These are phyloP conservation scores for Heliconius hortense DNA, from an alignment of 2,888 invertebrate genomes.

Conservation along the genomic window DNA sequence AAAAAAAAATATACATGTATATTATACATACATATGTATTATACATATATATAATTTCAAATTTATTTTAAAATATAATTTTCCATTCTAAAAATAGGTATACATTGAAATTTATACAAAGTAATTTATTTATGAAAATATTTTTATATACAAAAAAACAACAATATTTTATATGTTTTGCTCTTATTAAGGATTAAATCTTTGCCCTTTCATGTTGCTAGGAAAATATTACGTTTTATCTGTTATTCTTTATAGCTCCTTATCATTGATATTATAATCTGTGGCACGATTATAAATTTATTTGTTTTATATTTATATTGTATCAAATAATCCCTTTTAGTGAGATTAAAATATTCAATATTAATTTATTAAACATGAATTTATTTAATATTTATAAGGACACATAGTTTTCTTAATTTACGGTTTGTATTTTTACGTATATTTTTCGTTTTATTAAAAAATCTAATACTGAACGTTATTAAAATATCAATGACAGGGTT, in stretches of 20 bases:
- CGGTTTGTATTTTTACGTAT: neutral
- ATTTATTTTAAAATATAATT: constrained; percentile 9
- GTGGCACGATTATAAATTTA: neutral
- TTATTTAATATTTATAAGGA: constrained; percentile 21
- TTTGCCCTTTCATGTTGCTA: constrained; percentile 8
- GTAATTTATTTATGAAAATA: constrained; percentile 13
- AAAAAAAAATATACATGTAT: too few relatives aligned
- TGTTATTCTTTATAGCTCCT: neutral
- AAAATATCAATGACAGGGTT: constrained; percentile 25
- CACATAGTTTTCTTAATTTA: constrained; percentile 24
- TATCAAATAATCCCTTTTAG: neutral
- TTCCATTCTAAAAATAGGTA: constrained; percentile 2
- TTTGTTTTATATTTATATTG: neutral
- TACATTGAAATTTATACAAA: neutral
- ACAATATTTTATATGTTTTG: neutral
- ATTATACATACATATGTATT: too few relatives aligned
- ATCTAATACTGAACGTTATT: constrained; percentile 5
- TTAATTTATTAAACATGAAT: neutral
- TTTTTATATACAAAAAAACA: constrained; percentile 5
- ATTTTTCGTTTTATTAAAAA: constrained; percentile 15
- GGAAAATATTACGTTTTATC: constrained; percentile 5
- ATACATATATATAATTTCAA: neutral
- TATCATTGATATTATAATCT: constrained; percentile 24
- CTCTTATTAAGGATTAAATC: neutral
- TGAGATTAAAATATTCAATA: neutral